phyloP scores from a whole-genome alignment of 1,140 invertebrate species.

The Aethina tumida region DNA sequence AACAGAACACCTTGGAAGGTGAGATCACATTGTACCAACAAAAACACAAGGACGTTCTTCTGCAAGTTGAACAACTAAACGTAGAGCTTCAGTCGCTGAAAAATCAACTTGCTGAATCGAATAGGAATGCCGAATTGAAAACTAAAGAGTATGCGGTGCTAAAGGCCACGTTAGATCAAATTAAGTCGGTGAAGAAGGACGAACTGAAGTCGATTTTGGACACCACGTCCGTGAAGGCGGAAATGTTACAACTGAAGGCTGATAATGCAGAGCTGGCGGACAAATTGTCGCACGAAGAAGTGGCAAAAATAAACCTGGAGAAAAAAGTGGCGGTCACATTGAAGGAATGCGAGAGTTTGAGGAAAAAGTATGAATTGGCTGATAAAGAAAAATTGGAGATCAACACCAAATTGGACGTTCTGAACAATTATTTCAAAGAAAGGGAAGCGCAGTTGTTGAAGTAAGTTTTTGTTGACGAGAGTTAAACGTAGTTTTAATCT shows the following conservation, averaged over 20 bases:
- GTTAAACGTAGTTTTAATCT: slow-evolving; percentile 2
- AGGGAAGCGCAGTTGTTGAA: slow-evolving; percentile 77
- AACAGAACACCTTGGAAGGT: slow-evolving; percentile 31
- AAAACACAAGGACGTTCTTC: slow-evolving; percentile 20
- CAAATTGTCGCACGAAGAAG: slow-evolving; percentile 37
- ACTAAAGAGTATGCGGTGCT: slow-evolving; percentile 30
- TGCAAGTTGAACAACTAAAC: slow-evolving; percentile 13
- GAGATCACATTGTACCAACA: slow-evolving; percentile 23
- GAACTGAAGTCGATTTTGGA: slow-evolving; percentile 37
- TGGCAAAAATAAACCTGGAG: slow-evolving; percentile 27
- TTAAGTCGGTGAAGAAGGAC: slow-evolving; percentile 35
- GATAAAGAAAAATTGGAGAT: slow-evolving; percentile 72
- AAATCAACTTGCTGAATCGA: slow-evolving; percentile 17
- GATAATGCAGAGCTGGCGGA: slow-evolving; percentile 35
- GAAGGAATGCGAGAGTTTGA: slow-evolving; percentile 44
- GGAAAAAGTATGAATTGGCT: slow-evolving; percentile 55
- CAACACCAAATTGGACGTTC: slow-evolving; percentile 69
- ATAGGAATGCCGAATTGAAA: slow-evolving; percentile 29
- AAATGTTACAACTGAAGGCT: slow-evolving; percentile 38
- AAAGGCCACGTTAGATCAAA: slow-evolving; percentile 37
- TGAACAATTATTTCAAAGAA: slow-evolving; percentile 81
- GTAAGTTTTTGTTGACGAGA: slow-evolving; percentile 38
- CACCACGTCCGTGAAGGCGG: slow-evolving; percentile 39
- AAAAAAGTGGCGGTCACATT: slow-evolving; percentile 22
- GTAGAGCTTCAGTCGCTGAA: slow-evolving; percentile 15